A percentile compares a stretch with the other conserved stretches of the same genome.
These are phyloP conservation scores for Ephestia elutella DNA, from an alignment of 1,140 invertebrate species.

Conservation along the genomic window DNA sequence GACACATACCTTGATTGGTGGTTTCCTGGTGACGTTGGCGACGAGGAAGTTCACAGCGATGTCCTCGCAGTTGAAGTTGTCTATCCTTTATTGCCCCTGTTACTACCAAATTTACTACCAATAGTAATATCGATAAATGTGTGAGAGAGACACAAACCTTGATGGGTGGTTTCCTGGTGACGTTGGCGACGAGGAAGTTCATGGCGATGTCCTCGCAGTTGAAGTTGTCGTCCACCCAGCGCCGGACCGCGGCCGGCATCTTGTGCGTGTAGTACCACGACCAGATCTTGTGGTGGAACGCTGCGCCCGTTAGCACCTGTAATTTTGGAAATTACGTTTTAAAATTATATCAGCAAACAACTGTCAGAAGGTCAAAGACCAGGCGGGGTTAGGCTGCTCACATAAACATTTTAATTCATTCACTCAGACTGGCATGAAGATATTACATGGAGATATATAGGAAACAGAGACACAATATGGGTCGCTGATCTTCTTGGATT, in stretches of 20 bases:
- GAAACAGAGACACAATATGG: too few species aligned
- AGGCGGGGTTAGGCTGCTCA: too few species aligned
- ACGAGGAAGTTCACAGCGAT: slow-evolving; percentile 97
- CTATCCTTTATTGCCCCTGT: too few species aligned
- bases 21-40: slow-evolving; percentile 92
- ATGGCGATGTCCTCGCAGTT: slow-evolving; percentile 97
- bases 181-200: slow-evolving; percentile 93
- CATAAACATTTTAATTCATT: too few species aligned
- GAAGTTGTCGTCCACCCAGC: slow-evolving; percentile 93
- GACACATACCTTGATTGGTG: slow-evolving; percentile 88
- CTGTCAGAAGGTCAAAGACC: too few species aligned
- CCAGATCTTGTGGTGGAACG: slow-evolving; percentile 95
- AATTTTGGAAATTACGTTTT: slow-evolving; percentile 11
- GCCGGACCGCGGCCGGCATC: slow-evolving; percentile 85
- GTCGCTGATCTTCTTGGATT: too few species aligned
- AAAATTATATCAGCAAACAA: too few species aligned
- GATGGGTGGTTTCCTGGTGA: slow-evolving; percentile 94
- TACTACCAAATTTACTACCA: too few species aligned
- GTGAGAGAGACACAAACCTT: slow-evolving; percentile 77
- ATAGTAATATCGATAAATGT: too few species aligned
- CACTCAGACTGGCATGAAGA: too few species aligned
- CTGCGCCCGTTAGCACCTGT: slow-evolving; percentile 89
- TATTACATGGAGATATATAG: too few species aligned
- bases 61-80: slow-evolving; percentile 96
- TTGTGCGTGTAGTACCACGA: slow-evolving; percentile 90